Evolutionary conservation across 2,888 invertebrate genomes (phyloP).

Genomic region (Euproctis similis): DNA sequence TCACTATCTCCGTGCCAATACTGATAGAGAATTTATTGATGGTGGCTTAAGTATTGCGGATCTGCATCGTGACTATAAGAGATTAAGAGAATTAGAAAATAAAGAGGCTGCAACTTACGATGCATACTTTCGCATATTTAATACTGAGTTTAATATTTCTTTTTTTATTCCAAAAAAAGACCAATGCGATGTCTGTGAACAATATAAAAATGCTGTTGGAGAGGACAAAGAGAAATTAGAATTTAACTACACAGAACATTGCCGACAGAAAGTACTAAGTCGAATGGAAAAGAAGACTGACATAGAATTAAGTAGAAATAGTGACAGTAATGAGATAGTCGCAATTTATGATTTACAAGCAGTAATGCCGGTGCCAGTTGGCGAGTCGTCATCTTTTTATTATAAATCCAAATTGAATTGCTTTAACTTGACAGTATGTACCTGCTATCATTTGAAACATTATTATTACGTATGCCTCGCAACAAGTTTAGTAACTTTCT

Average conservation of each 20-base stretch:
- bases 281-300: constrained; percentile 14
- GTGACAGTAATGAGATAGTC: constrained; percentile 8
- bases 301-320: constrained; percentile 4
- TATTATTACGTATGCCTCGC: not conserved
- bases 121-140: constrained; percentile 5
- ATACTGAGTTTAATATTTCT: constrained; percentile 11
- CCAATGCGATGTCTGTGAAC: constrained; percentile 17
- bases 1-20: constrained; percentile 10
- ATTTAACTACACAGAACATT: constrained; percentile 3
- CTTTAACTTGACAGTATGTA: not conserved
- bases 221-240: constrained; percentile 8
- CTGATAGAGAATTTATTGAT: constrained; percentile 7
- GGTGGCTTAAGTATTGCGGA: constrained; percentile 4
- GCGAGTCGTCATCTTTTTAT: not conserved
- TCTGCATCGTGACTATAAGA: too few relatives aligned
- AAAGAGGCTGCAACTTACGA: constrained; percentile 8
- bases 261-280: constrained; percentile 13
- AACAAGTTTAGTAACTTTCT: not conserved
- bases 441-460: too few relatives aligned
- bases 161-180: constrained; percentile 22
- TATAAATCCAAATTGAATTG: not conserved
- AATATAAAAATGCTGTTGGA: constrained; percentile 10
- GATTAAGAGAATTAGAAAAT: constrained; percentile 1
- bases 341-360: constrained; percentile 17
- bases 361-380: constrained; percentile 9